Conservation (phyloP, 2,888 invertebrate species). For the Agrotis clavis region DNA sequence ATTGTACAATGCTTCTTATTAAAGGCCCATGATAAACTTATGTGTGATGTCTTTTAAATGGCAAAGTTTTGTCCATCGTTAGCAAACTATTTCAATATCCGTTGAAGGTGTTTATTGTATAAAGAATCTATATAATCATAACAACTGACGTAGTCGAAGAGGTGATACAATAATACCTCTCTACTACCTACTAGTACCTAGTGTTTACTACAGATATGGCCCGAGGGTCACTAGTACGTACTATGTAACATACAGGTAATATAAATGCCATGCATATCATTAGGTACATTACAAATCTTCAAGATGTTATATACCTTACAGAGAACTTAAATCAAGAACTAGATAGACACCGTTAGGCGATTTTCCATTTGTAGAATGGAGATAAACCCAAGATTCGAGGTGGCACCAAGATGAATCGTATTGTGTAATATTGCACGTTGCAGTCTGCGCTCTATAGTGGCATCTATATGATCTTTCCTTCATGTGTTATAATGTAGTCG, state of each 20-base stretch:
- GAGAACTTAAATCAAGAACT: slow-evolving; percentile 3
- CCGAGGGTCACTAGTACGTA: slow-evolving; percentile 7
- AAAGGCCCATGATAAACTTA: neutral
- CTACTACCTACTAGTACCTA: neutral
- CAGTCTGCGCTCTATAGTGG: slow-evolving; percentile 63
- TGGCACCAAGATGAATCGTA: slow-evolving; percentile 60
- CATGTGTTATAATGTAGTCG: slow-evolving; percentile 34
- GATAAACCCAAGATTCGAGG: slow-evolving; percentile 48
- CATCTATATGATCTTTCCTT: slow-evolving; percentile 60
- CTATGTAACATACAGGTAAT: neutral
- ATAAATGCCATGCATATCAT: slow-evolving; percentile 4
- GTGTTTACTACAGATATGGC: slow-evolving; percentile 8
- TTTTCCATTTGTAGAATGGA: slow-evolving; percentile 28
- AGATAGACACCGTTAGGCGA: neutral
- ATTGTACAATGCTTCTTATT: no score
- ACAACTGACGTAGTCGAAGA: slow-evolving; percentile 7
- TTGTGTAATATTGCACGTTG: slow-evolving; percentile 62
- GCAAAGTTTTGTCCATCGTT: neutral
- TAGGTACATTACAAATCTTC: slow-evolving; percentile 3
- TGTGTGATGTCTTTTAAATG: neutral
- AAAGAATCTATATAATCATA: neutral
- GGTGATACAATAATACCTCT: slow-evolving; percentile 8
- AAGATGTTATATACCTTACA: neutral
- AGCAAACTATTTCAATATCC: neutral
- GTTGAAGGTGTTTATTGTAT: neutral